A percentile compares a stretch with the other conserved stretches of the same genome.
Evolutionary conservation across 2,797 vertebrate genomes (phyloP).

Genomic region (Acipenser oxyrinchus): DNA sequence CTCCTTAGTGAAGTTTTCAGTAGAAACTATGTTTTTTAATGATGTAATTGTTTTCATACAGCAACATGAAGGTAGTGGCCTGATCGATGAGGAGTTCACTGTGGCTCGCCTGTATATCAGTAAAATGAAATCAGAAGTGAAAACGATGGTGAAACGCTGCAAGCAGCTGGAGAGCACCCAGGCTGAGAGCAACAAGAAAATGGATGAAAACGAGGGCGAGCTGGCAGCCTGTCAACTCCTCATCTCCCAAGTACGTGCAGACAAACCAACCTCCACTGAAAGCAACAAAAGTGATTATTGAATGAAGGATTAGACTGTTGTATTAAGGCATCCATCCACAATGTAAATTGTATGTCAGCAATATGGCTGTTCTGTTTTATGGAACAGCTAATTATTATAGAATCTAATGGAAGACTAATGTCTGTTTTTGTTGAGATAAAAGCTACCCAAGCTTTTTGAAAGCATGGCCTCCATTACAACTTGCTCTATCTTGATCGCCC

Average conservation of each 20-base stretch:
- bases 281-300: no score
- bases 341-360: no score
- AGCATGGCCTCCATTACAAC: background rate
- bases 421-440: no score
- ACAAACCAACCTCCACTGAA: no score
- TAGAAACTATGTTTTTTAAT: background rate
- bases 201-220: slow-evolving; percentile 79
- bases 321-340: no score
- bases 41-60: slow-evolving; percentile 31
- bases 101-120: slow-evolving; percentile 87
- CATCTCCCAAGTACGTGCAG: slow-evolving; percentile 74
- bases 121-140: slow-evolving; percentile 96
- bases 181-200: slow-evolving; percentile 74
- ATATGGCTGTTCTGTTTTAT: no score
- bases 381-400: no score
- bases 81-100: slow-evolving; percentile 93
- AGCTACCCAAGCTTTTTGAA: background rate
- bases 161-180: slow-evolving; percentile 82
- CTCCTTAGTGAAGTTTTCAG: no score
- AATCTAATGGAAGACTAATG: no score
- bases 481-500: background rate
- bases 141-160: slow-evolving; percentile 89
- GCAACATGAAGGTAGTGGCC: slow-evolving; percentile 87
- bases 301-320: no score
- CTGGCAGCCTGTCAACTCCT: slow-evolving; percentile 81